A percentile compares a stretch with the other conserved stretches of the same genome.
phyloP scores from a whole-genome alignment of 2,888 invertebrate genomes.

The Plemyria rubiginata region DNA sequence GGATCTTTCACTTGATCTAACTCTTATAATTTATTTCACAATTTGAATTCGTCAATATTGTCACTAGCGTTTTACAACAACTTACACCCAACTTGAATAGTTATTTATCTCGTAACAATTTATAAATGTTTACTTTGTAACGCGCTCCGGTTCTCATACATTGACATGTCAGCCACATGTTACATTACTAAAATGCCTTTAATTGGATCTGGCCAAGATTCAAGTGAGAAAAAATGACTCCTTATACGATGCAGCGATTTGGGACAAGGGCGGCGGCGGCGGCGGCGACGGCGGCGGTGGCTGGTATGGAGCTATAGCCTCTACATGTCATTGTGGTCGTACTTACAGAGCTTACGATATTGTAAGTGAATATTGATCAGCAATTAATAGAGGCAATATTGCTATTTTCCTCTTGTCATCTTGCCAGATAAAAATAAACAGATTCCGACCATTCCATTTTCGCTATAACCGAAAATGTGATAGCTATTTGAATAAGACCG shows the following conservation, averaged over 20 bases:
- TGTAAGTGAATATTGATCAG: constrained; percentile 2
- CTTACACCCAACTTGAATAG: neutral
- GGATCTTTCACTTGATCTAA: too few species aligned
- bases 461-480: too few species aligned
- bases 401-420: neutral
- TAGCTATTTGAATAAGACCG: too few species aligned
- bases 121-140: constrained; percentile 4
- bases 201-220: constrained; percentile 21
- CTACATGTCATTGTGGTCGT: neutral
- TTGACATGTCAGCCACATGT: constrained; percentile 25
- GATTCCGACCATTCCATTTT: too few species aligned
- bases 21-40: too few species aligned
- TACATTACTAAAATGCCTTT: constrained; percentile 27
- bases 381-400: neutral
- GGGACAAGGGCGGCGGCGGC: constrained; percentile 37
- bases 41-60: neutral
- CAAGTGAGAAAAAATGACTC: constrained; percentile 36
- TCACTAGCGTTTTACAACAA: neutral
- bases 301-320: constrained; percentile 29
- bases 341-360: constrained; percentile 7
- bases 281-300: constrained; percentile 28
- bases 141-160: constrained; percentile 26
- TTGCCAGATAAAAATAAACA: too few species aligned
- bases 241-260: constrained; percentile 35
- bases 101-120: neutral